Evolutionary conservation across 2,888 invertebrate species (phyloP).

Genomic region (Xanthorhoe spadicearia): DNA sequence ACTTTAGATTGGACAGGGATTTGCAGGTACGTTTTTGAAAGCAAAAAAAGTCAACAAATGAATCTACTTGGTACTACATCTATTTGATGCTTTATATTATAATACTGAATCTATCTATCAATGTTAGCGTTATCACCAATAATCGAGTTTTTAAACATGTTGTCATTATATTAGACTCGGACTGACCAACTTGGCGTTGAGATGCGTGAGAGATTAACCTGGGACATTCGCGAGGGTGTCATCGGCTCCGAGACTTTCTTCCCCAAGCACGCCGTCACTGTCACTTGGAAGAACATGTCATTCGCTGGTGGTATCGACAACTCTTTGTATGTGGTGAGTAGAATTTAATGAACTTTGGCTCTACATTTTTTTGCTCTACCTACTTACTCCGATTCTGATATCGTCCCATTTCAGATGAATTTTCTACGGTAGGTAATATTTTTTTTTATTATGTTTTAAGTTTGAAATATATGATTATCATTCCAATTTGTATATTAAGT

Average conservation of each 20-base stretch:
- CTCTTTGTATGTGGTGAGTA: conserved; percentile 88
- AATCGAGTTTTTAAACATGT: not conserved
- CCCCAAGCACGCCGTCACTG: conserved; percentile 95
- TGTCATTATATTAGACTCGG: conserved; percentile 74
- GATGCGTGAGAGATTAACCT: conserved; percentile 92
- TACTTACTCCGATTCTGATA: not conserved
- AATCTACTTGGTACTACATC: not conserved
- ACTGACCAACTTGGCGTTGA: conserved; percentile 94
- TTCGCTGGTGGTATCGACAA: conserved; percentile 95
- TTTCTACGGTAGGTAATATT: too few species aligned
- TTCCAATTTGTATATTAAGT: too few species aligned
- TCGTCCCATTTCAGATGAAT: too few species aligned
- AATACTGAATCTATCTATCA: too few species aligned
- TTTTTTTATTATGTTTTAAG: too few species aligned
- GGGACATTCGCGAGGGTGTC: conserved; percentile 95
- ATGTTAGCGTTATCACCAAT: too few species aligned
- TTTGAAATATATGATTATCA: too few species aligned
- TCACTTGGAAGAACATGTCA: conserved; percentile 98
- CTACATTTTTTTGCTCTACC: not conserved
- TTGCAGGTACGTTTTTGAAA: conserved; percentile 62
- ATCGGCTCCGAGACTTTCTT: conserved; percentile 95
- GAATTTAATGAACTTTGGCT: not conserved
- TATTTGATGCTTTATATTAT: too few species aligned
- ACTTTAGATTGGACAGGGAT: conserved; percentile 88
- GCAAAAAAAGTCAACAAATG: not conserved